These are phyloP conservation scores for Pteria penguin DNA, from an alignment of 2,888 invertebrate genomes.

Conservation along the genomic window DNA sequence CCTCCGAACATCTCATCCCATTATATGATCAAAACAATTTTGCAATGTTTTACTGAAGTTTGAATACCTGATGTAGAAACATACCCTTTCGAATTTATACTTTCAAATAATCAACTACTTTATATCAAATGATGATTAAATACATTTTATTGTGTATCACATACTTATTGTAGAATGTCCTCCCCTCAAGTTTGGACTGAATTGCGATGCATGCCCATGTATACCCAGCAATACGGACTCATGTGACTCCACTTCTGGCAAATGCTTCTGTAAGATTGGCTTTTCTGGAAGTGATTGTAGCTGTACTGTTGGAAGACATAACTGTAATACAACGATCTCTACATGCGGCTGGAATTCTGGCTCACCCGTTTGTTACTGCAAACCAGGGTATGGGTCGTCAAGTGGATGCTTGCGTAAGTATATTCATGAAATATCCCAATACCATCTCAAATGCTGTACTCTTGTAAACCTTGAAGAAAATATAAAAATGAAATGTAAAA, in stretches of 20 bases:
- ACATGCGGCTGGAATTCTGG: background rate
- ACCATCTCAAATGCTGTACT: too few relatives aligned
- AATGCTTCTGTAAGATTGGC: conserved; percentile 3
- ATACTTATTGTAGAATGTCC: background rate
- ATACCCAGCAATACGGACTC: background rate
- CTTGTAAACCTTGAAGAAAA: too few relatives aligned
- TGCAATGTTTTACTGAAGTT: too few relatives aligned
- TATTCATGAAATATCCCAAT: too few relatives aligned
- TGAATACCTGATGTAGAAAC: too few relatives aligned
- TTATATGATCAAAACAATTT: too few relatives aligned
- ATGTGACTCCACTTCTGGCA: conserved; percentile 9
- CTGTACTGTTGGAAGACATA: background rate
- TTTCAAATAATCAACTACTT: too few relatives aligned
- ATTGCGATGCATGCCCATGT: conserved; percentile 4
- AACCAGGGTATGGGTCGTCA: background rate
- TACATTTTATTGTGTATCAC: too few relatives aligned
- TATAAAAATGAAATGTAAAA: too few relatives aligned
- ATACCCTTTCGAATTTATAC: too few relatives aligned
- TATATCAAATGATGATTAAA: too few relatives aligned
- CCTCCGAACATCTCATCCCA: too few relatives aligned
- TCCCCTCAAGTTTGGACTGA: background rate
- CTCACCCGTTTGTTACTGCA: background rate
- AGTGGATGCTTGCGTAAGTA: background rate
- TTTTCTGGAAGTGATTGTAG: conserved; percentile 5
- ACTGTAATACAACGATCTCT: conserved; percentile 14